Base-by-base conservation (phyloP, 2,113 vertebrate genomes). In the Nothoprocta perdicaria region DNA sequence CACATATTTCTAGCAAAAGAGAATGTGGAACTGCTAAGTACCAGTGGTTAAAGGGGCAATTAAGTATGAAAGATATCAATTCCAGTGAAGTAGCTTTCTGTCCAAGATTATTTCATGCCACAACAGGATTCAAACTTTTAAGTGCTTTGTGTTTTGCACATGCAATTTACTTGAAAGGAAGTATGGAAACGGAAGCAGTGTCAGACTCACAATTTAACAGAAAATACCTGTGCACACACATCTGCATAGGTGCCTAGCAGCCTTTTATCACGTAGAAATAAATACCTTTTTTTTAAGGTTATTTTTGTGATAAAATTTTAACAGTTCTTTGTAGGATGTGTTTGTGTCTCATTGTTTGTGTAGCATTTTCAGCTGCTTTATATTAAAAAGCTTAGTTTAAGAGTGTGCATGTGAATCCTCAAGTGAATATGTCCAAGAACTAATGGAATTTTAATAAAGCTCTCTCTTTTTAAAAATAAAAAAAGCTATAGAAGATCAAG, bases 1-100 rank as follows among this genome's bases (percentile, higher is more conserved):
- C 60, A 81, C 92, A 84, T 60, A 91, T 83, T 90, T 62, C 31
- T 89, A 86, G 82, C 76, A 69, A 90, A 94, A 88, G 80, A 92
- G 88, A 92, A 68, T 57, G 66, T 79, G 52, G 26, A 96, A 93
- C 58, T 83, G 31, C 12, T 75, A 90, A 90, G 75, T 91, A 92
- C 63, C 86, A 72, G 78, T 92, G 90, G 94, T 93, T 96, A 95
- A 80, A 1, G 23, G 78, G 27, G 41, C 17, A 4, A 52, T 63
- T 19, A 12, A 7, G 7, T 78, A 43, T 8, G 19, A 62, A 92
- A 81, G 16, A 35, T 58, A 92, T 15, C 29, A 65, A 57, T 71
- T 16, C 12, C 10, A 46, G 9, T 10, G 1, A 78, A 61, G 41
- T 9, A 46, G 3, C 3, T 60, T 94, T 88, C 57, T 67, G n/a